phyloP scores from a whole-genome alignment of 2,113 vertebrate genomes.

The Leptosomus discolor region DNA sequence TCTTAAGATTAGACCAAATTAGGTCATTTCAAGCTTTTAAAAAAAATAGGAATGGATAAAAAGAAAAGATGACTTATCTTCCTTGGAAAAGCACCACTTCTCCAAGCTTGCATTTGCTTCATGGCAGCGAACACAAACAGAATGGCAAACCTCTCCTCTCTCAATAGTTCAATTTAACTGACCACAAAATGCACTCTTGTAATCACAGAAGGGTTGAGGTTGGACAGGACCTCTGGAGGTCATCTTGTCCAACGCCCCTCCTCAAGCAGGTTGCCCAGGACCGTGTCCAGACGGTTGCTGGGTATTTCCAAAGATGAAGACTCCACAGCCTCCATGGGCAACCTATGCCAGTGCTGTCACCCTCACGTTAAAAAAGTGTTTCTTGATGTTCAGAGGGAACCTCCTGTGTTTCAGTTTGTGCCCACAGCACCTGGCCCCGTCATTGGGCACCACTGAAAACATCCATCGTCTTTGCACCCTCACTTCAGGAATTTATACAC shows the following conservation, averaged over 20 bases:
- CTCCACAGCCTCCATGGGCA: not conserved
- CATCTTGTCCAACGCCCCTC: not conserved
- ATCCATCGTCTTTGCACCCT: accelerated
- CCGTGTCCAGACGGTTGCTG: not conserved
- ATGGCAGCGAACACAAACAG: not conserved
- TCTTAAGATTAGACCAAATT: not conserved
- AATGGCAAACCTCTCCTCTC: not conserved
- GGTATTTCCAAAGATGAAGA: not conserved
- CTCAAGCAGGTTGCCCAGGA: not conserved
- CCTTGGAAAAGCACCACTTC: not conserved
- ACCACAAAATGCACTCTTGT: not conserved
- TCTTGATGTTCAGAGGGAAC: not conserved
- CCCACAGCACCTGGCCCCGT: not conserved
- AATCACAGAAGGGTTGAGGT: not conserved
- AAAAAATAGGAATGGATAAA: not conserved
- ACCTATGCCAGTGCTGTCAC: not conserved
- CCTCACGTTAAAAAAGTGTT: not conserved
- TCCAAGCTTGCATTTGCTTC: not conserved
- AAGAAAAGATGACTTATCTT: not conserved
- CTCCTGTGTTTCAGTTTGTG: not conserved
- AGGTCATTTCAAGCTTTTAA: not conserved
- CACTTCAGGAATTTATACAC: not conserved
- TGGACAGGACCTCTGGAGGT: not conserved
- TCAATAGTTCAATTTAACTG: not conserved
- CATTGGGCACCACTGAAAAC: not conserved